Base-by-base conservation (phyloP, 1,140 invertebrate species). In the Himalopsyche phryganea region DNA sequence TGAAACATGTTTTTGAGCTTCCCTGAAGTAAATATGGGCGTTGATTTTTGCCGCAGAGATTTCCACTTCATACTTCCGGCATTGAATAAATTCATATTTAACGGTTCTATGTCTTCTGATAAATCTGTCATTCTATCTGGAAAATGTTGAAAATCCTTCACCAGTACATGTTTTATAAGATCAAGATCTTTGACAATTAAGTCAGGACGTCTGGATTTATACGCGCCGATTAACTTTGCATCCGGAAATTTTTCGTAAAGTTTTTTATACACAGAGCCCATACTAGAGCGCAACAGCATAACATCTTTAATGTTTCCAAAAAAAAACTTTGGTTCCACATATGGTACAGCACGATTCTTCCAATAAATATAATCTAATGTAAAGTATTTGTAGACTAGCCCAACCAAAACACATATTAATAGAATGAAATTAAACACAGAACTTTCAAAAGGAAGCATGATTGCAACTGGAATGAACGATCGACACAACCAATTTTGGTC, bases 111-210 rank as follows among this genome's bases (percentile, higher is more conserved):
- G 54, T 70, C 45, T 4, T 49, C 65, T 14, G 50, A 58, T 1
- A 69, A 20, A 6, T 50, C 53, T 6, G 35, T 17, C 2, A 67
- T 65, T 48, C 77, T 67, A 60, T 80, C 68, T 1, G 66, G 55
- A 60, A 84, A 84, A 59, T 73, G 63, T n/a, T 77, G 32, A 55
- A 82, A 84, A 65, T 84, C 78, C 61, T 77, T 79, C 1, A 82
- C 69, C 0, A 82, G 60, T 19, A 85, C 74, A 11, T 67, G 47
- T 56, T 80, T 80, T 4, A 80, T 72, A 2, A 83, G 45, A 17
- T 80, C 76, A 6, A 77, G 73, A 69, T 83, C 80, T 6, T 72
- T 65, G 0, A 83, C 59, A 1, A 83, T 60, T 3, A 82, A 54
- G n/a, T 68, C 66, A 0, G 81, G 81, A 17, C 62, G 54, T 14